A percentile compares a stretch with the other conserved stretches of the same genome.
phyloP scores from a whole-genome alignment of 1,140 invertebrate genomes.

The Heliconius hermathena region DNA sequence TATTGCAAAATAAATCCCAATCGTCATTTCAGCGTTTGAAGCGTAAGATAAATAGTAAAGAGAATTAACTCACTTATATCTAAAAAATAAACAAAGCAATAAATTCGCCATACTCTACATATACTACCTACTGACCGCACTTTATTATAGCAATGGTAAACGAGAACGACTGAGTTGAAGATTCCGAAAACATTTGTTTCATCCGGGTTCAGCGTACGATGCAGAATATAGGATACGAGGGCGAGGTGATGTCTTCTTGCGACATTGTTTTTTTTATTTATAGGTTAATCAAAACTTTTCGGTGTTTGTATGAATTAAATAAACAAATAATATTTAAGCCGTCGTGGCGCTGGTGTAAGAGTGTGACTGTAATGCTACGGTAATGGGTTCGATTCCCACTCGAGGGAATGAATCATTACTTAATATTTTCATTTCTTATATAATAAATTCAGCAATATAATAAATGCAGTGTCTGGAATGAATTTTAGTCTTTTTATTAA shows the following conservation, averaged over 20 bases:
- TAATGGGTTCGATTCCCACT: too few relatives aligned
- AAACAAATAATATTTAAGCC: neutral
- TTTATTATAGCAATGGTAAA: conserved; percentile 23
- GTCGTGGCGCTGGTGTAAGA: too few relatives aligned
- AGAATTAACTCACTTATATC: neutral
- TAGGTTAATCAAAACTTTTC: neutral
- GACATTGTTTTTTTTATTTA: conserved; percentile 14
- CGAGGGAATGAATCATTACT: too few relatives aligned
- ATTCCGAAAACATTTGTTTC: conserved; percentile 41
- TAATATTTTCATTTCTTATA: too few relatives aligned
- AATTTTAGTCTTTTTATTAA: too few relatives aligned
- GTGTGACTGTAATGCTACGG: too few relatives aligned
- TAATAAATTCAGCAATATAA: too few relatives aligned
- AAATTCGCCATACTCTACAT: conserved; percentile 6
- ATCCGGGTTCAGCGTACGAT: conserved; percentile 43
- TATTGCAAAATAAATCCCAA: too few relatives aligned
- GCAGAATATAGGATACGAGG: conserved; percentile 34
- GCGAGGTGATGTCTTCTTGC: conserved; percentile 6
- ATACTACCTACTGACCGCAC: conserved; percentile 33
- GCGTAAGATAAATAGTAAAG: neutral
- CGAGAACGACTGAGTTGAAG: conserved; percentile 18
- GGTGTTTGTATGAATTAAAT: neutral
- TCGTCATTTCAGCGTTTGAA: neutral
- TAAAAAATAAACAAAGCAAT: neutral
- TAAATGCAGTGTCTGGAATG: too few relatives aligned